Percentiles rank a stretch among this genome's conserved stretches.
phyloP scores from a whole-genome alignment of 2,888 invertebrate species.

The Platynereis dumerilii region DNA sequence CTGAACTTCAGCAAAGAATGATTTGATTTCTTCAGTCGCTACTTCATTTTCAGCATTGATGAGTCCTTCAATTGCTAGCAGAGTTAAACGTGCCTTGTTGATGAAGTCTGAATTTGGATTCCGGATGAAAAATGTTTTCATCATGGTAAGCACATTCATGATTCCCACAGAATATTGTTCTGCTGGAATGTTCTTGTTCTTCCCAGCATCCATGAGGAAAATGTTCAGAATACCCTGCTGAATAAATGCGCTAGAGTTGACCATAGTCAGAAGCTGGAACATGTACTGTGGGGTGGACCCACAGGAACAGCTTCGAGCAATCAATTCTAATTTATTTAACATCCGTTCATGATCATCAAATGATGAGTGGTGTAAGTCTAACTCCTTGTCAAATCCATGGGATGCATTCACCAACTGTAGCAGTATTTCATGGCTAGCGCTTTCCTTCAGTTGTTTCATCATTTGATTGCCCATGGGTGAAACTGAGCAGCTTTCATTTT shows the following conservation, averaged over 20 bases:
- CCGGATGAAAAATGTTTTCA: no score
- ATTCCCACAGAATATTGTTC: no score
- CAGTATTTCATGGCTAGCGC: background rate
- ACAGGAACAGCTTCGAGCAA: constrained; percentile 2
- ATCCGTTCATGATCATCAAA: background rate
- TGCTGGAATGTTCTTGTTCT: no score
- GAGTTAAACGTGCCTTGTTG: no score
- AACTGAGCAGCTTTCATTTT: no score
- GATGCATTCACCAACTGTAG: background rate
- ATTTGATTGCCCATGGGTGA: background rate
- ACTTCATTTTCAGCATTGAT: no score
- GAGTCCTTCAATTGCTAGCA: no score
- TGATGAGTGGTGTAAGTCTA: background rate
- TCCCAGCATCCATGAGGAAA: background rate
- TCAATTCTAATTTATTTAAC: background rate
- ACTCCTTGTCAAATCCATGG: constrained; percentile 3
- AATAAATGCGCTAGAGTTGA: background rate
- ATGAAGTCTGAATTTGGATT: no score
- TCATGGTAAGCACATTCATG: no score
- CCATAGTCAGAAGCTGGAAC: background rate
- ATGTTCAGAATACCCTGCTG: background rate
- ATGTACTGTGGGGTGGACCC: background rate
- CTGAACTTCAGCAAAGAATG: background rate
- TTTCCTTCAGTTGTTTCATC: background rate
- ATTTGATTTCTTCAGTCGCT: background rate